Evolutionary conservation across 2,797 vertebrate genomes (phyloP).

Genomic region (Rhinoraja longicauda): DNA sequence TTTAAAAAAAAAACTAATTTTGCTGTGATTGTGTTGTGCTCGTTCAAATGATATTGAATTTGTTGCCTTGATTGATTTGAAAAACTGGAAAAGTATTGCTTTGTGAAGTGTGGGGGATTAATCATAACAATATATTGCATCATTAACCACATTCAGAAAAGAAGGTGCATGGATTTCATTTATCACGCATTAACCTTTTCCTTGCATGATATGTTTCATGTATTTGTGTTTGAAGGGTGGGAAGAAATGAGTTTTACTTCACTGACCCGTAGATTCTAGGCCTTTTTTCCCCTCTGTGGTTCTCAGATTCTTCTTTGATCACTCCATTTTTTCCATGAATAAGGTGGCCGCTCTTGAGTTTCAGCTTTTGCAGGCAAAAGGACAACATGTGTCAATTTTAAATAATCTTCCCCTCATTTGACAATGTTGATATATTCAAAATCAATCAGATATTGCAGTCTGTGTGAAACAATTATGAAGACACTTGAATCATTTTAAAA

Average conservation of each 20-base stretch:
- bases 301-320: background rate
- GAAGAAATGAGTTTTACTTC: no score
- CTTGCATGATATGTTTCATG: background rate
- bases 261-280: background rate
- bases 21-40: background rate
- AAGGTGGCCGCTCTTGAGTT: background rate
- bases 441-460: background rate
- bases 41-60: background rate
- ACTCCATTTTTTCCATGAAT: background rate
- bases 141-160: background rate
- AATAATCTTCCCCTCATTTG: background rate
- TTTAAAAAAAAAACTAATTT: slow-evolving; percentile 17
- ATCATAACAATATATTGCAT: background rate
- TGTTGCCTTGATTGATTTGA: background rate
- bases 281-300: background rate
- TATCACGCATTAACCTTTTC: background rate
- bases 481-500: background rate
- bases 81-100: background rate
- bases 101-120: background rate
- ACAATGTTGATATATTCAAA: background rate
- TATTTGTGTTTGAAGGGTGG: background rate
- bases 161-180: slow-evolving; percentile 25
- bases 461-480: background rate
- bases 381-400: background rate
- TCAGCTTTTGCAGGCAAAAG: background rate